Evolutionary conservation across 1,140 invertebrate genomes (phyloP).

Genomic region (Lordiphosa clarofinis): DNA sequence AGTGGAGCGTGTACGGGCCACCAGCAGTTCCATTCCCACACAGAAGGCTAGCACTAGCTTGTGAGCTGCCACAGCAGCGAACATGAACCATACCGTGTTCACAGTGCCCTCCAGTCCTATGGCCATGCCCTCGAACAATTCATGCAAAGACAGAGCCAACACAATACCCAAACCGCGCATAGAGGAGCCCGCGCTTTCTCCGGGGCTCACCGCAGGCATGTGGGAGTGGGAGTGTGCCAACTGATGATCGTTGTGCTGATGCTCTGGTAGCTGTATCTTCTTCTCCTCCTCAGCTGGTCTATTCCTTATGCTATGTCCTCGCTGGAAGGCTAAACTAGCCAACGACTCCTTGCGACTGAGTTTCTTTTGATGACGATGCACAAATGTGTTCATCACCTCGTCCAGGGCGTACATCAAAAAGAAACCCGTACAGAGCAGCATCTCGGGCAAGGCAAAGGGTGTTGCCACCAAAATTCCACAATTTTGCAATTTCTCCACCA

Average conservation of each 20-base stretch:
- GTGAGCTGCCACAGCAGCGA: slow-evolving; percentile 92
- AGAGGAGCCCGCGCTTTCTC: slow-evolving; percentile 80
- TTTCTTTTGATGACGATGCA: slow-evolving; percentile 81
- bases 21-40: slow-evolving; percentile 89
- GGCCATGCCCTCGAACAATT: slow-evolving; percentile 94
- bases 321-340: slow-evolving; percentile 57
- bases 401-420: slow-evolving; percentile 92
- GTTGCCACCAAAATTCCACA: slow-evolving; percentile 80
- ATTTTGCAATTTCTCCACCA: slow-evolving; percentile 82
- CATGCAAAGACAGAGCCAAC: slow-evolving; percentile 93
- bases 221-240: slow-evolving; percentile 80
- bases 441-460: slow-evolving; percentile 85
- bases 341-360: slow-evolving; percentile 42
- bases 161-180: slow-evolving; percentile 89
- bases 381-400: slow-evolving; percentile 86
- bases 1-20: slow-evolving; percentile 83
- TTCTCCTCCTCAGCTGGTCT: slow-evolving; percentile 39
- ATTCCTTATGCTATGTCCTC: slow-evolving; percentile 56
- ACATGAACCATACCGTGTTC: slow-evolving; percentile 88
- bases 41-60: slow-evolving; percentile 94
- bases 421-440: slow-evolving; percentile 88
- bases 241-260: slow-evolving; percentile 79
- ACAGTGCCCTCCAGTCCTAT: slow-evolving; percentile 88
- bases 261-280: slow-evolving; percentile 28
- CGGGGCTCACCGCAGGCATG: slow-evolving; percentile 67